phyloP scores from a whole-genome alignment of 1,140 invertebrate genomes.

The Platyura marginata region DNA sequence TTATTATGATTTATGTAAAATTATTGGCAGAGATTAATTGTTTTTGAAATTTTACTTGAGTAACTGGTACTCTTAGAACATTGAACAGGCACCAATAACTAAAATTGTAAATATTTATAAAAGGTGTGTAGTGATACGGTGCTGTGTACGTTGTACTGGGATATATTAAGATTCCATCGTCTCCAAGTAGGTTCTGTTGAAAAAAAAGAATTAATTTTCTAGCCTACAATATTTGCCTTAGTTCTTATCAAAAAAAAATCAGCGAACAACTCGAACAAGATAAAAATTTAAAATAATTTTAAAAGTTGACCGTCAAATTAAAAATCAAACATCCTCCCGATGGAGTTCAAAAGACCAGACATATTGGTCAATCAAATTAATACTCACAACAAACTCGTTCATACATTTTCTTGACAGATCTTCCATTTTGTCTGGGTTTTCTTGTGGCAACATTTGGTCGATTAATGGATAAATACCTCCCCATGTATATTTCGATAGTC shows the following conservation, averaged over 20 bases:
- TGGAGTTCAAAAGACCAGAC: too few relatives aligned
- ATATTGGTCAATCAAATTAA: too few relatives aligned
- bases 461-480: conserved; percentile 47
- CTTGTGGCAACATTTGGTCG: conserved; percentile 38
- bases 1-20: too few relatives aligned
- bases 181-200: conserved; percentile 43
- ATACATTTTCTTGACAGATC: conserved; percentile 34
- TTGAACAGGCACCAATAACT: conserved; percentile 81
- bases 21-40: too few relatives aligned
- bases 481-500: conserved; percentile 38
- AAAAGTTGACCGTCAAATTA: too few relatives aligned
- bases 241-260: too few relatives aligned
- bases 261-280: conserved; percentile 1
- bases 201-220: conserved; percentile 5
- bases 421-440: conserved; percentile 40
- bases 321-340: too few relatives aligned
- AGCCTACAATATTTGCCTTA: too few relatives aligned
- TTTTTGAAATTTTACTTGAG: too few relatives aligned
- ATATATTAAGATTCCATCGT: conserved; percentile 70
- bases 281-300: too few relatives aligned
- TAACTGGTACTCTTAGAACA: conserved; percentile 62
- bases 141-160: conserved; percentile 68
- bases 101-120: conserved; percentile 72
- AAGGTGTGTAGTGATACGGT: conserved; percentile 64
- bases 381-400: too few relatives aligned